phyloP scores from a whole-genome alignment of 2,797 vertebrate species.

The Cryptoprocta ferox region DNA sequence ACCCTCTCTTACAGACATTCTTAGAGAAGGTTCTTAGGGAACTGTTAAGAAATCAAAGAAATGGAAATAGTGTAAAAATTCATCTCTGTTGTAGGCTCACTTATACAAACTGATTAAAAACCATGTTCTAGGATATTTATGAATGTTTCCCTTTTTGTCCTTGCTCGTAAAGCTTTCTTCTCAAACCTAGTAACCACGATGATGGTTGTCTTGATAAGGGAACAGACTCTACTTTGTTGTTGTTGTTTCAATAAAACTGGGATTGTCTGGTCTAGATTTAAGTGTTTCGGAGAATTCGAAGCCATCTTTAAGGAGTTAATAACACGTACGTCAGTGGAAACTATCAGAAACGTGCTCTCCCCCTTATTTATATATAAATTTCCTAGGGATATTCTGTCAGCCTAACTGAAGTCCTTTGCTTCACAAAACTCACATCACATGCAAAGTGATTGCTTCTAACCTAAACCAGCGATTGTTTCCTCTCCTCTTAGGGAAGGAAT shows the following conservation, averaged over 20 bases:
- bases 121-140: neutral
- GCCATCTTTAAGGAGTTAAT: neutral
- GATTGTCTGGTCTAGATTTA: neutral
- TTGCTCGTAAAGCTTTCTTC: neutral
- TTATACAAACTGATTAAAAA: neutral
- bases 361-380: neutral
- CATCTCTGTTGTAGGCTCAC: neutral
- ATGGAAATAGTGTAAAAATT: neutral
- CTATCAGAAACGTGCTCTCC: neutral
- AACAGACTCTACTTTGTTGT: neutral
- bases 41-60: conserved; percentile 14
- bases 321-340: neutral
- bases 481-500: neutral
- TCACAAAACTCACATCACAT: neutral
- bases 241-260: neutral
- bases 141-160: neutral
- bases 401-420: neutral
- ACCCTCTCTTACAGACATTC: neutral
- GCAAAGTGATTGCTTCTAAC: neutral
- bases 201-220: neutral
- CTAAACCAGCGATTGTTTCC: neutral
- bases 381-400: neutral
- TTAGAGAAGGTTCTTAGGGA: neutral
- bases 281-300: neutral
- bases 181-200: neutral